phyloP scores from a whole-genome alignment of 2,797 vertebrate species.

The Phaenicophaeus curvirostris region DNA sequence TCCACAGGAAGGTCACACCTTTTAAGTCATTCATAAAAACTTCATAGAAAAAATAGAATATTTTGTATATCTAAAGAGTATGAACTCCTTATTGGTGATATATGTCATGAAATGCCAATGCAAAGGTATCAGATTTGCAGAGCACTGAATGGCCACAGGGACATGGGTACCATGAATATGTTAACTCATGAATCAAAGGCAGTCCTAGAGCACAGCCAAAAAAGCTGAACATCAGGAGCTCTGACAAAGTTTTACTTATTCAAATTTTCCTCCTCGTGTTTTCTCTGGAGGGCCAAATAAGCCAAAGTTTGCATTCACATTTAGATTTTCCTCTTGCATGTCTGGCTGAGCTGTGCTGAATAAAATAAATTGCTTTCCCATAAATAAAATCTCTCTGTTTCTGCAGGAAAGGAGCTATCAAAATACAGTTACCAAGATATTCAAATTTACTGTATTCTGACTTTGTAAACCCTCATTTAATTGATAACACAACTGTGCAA shows the following conservation, averaged over 20 bases:
- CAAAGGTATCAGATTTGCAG: neutral
- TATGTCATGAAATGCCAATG: accelerated
- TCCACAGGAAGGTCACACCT: neutral
- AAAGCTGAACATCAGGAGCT: neutral
- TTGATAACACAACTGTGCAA: neutral
- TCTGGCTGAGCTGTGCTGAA: neutral
- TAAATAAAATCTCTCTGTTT: neutral
- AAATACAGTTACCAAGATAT: neutral
- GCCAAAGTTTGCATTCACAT: neutral
- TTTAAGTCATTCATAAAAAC: neutral
- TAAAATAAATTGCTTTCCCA: neutral
- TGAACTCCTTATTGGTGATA: neutral
- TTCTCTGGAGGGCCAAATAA: neutral
- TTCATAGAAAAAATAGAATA: accelerated
- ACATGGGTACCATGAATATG: neutral
- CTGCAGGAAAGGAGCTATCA: neutral
- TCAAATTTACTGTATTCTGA: neutral
- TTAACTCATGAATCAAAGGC: neutral
- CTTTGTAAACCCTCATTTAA: neutral
- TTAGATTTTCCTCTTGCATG: neutral
- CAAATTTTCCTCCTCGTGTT: accelerated
- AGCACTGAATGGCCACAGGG: neutral
- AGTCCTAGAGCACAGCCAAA: neutral
- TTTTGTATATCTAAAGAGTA: neutral
- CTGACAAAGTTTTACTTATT: neutral